phyloP scores from a whole-genome alignment of 2,113 vertebrate species.

The Dissostichus mawsoni region DNA sequence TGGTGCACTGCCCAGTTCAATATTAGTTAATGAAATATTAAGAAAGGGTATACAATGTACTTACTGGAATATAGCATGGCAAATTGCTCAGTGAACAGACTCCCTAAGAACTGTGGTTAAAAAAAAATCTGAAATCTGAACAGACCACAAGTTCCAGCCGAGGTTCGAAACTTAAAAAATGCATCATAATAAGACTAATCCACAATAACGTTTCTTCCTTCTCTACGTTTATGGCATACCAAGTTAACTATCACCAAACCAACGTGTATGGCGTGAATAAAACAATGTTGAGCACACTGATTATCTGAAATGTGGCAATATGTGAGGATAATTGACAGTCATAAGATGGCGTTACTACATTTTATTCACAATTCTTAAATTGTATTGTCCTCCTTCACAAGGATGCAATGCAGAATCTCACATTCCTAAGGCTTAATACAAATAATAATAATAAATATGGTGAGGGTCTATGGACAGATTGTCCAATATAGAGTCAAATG shows the following conservation, averaged over 20 bases:
- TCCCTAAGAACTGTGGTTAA: conserved; percentile 76
- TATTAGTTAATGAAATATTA: conserved; percentile 91
- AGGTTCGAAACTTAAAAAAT: conserved; percentile 67
- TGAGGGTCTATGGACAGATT: conserved; percentile 78
- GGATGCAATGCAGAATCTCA: conserved; percentile 64
- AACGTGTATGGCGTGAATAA: conserved; percentile 42
- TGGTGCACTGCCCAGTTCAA: conserved; percentile 92
- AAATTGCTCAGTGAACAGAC: conserved; percentile 81
- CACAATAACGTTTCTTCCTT: conserved; percentile 56
- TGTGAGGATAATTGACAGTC: conserved; percentile 65
- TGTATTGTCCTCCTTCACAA: conserved; percentile 64
- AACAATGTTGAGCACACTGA: conserved; percentile 58
- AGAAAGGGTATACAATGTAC: conserved; percentile 82
- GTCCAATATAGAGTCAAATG: conserved; percentile 78
- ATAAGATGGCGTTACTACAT: conserved; percentile 66
- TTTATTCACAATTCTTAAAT: conserved; percentile 65
- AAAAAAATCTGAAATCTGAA: conserved; percentile 70
- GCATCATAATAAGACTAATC: conserved; percentile 66
- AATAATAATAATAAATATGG: conserved; percentile 81
- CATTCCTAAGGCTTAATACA: conserved; percentile 74
- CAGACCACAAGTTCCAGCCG: conserved; percentile 58
- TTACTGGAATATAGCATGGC: conserved; percentile 82
- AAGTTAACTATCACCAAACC: conserved; percentile 49
- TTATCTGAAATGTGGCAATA: conserved; percentile 65
- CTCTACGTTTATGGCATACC: conserved; percentile 56